Conservation (phyloP, 2,113 vertebrate genomes). For the Suricata suricatta region DNA sequence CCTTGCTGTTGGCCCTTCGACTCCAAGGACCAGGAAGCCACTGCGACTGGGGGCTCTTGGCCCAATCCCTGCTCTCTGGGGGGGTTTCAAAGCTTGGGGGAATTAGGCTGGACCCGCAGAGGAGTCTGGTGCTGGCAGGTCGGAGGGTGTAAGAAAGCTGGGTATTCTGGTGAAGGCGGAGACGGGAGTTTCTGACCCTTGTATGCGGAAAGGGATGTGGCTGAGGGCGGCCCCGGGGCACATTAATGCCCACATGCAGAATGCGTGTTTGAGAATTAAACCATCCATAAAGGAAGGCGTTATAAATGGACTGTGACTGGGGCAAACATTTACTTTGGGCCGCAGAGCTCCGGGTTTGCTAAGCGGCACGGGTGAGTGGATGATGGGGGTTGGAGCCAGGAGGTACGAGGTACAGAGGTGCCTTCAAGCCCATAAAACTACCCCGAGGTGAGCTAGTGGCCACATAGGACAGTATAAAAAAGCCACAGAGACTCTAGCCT, state of each 20-base stretch:
- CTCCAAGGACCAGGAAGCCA: neutral
- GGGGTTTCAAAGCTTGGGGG: neutral
- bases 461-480: neutral
- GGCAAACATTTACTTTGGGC: neutral
- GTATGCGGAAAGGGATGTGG: neutral
- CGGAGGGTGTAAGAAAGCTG: neutral
- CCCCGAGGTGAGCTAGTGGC: neutral
- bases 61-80: neutral
- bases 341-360: neutral
- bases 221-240: neutral
- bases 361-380: neutral
- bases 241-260: neutral
- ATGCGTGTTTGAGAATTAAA: neutral
- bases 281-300: neutral
- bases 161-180: fast-evolving
- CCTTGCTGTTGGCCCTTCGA: neutral
- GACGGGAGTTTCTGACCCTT: neutral
- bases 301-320: neutral
- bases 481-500: neutral
- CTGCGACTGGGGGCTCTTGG: neutral
- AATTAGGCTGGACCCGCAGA: no score
- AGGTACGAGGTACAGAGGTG: neutral
- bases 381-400: neutral
- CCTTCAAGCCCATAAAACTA: neutral
- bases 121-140: neutral